Evolutionary conservation across 2,113 vertebrate genomes (phyloP), one percentile per base, ranked within the genome.

Genomic region (Megaceryle torquata): DNA sequence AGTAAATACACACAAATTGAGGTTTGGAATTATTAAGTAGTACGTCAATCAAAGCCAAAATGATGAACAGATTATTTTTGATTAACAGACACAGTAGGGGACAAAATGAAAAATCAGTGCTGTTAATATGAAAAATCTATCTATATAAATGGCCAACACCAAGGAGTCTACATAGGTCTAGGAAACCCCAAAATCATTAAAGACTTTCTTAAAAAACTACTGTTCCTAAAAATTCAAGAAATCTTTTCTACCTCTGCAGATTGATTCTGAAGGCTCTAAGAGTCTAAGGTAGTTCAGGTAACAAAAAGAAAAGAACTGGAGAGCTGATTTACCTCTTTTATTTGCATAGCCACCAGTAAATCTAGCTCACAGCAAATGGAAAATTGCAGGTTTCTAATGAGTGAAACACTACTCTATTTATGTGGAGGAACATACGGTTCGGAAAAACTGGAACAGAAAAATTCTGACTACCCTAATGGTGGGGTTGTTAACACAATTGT

Each of bases 1-100:
- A 94, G 51, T 64, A 51, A 91, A 95, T 92, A 87, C 59, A 91
- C 39, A 75, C 19, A 74, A 93, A 54, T 59, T 71, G 93, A 92
- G 61, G 28, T 91, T 57, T 41, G 13, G 37, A 87, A 77, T 88
- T 78, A 72, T 86, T 80, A 82, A 1, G 31, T 61, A 69, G 94
- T 97, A 53, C 86, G 91, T 96, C 70, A 92, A 69, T 95, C 91
- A 96, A 91, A 95, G 46, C 37, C 72, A 96, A 78, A 44, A 78
- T 93, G 63, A 89, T 88, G 50, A 89, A 41, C 39, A 41, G 39
- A 41, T 41, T 41, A 41, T 41, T 41, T 41, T 82, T 96, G 71
- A 88, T 78, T 79, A 91, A 91, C 70, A 89, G 53, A 80, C 35
- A 91, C n/a, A 77, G 59, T 33, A 25, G 46, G 53, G 14, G 13